Evolutionary conservation across 2,797 vertebrate species (phyloP), one percentile per base, ranked within the genome.

Genomic region (Borostomias antarcticus): DNA sequence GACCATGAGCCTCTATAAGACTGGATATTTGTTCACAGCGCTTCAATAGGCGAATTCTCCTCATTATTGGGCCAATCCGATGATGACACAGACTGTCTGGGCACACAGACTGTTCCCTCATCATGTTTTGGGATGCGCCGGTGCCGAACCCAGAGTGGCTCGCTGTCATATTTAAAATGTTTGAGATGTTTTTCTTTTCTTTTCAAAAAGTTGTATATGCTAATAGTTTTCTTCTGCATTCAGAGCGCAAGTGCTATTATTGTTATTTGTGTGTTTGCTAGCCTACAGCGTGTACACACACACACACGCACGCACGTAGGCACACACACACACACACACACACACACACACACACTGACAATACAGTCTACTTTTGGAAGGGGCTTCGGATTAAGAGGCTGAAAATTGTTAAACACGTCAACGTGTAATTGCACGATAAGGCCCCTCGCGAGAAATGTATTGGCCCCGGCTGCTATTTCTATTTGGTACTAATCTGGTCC

Each of bases 401-500:
- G 95, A 93, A 95, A 96, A 96, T 95, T 95, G 95, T 95, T 95
- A 94, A 95, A 96, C 95, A 93, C 96, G 95, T 95, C 96, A 95
- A 96, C 96, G 95, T 98, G 96, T 96, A 96, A 96, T 95, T 95
- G 95, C 94, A 94, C 92, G 96, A 98, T 98, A 98, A 98, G 96
- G 95, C 95, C 85, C 96, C 96, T 98, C 95, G 92, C 91, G 94
- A 96, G 96, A 95, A 96, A 96, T 96, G 95, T 94, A 94, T 95
- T 96, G 95, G 96, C 96, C 95, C n/a, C 95, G 95, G 92, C 94
- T 94, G 94, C 95, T 94, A 91, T 96, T 96, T 95, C 95, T 95
- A 93, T 95, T 95, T 93, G 94, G 90, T 87, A 92, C 96, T 98
- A 98, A 98, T 98, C 96, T 97, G 94, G 91, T 92, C 78, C 90